Conservation (phyloP, 2,888 invertebrate species). For the Parnassius apollo region DNA sequence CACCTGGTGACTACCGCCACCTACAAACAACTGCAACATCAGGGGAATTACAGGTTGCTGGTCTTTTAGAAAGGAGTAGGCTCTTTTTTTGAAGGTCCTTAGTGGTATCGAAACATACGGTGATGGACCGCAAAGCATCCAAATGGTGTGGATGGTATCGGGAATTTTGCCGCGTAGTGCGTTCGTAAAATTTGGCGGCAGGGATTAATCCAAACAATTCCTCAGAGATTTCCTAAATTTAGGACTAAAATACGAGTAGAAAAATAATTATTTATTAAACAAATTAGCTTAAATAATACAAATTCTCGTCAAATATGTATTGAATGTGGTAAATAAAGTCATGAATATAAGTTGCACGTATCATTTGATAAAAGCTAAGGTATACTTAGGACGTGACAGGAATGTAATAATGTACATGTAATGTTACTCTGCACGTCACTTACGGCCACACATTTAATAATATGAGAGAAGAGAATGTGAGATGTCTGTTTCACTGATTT, state of each 20-base stretch:
- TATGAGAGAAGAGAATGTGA: slow-evolving; percentile 49
- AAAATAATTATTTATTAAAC: background rate
- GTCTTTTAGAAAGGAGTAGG: too few species aligned
- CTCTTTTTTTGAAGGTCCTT: too few species aligned
- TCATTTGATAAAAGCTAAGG: slow-evolving; percentile 66
- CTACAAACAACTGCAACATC: too few species aligned
- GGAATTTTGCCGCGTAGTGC: too few species aligned
- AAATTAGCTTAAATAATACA: slow-evolving; percentile 46
- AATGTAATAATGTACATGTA: slow-evolving; percentile 65
- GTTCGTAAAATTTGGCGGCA: too few species aligned
- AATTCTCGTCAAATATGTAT: slow-evolving; percentile 63
- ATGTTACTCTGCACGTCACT: slow-evolving; percentile 50
- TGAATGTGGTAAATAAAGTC: slow-evolving; percentile 62
- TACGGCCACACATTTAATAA: slow-evolving; percentile 55
- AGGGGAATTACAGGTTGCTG: too few species aligned
- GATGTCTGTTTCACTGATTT: slow-evolving; percentile 36
- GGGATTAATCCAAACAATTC: too few species aligned
- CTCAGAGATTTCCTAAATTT: background rate
- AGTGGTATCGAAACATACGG: too few species aligned
- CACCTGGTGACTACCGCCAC: too few species aligned
- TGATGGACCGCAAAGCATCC: too few species aligned
- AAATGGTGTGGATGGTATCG: too few species aligned
- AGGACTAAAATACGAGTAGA: background rate
- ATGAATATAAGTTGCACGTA: slow-evolving; percentile 59
- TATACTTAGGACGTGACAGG: slow-evolving; percentile 60